phyloP scores from a whole-genome alignment of 2,113 vertebrate genomes.

The Phasianus colchicus region DNA sequence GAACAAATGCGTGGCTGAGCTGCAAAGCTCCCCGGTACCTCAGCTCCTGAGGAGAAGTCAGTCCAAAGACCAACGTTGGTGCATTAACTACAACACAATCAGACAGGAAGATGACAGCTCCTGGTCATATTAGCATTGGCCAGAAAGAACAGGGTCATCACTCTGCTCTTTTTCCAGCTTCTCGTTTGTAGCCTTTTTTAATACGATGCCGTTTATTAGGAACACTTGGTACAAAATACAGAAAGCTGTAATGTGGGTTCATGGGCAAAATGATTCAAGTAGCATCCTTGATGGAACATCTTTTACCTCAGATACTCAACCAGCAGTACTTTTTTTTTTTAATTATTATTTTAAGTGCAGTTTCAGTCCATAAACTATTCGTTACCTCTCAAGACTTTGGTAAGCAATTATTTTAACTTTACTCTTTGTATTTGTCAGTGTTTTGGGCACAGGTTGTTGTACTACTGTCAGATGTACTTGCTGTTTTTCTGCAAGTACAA shows the following conservation, averaged over 20 bases:
- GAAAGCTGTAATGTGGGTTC: slow-evolving; percentile 70
- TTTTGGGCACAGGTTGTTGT: slow-evolving; percentile 87
- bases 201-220: slow-evolving; percentile 63
- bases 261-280: slow-evolving; percentile 78
- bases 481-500: slow-evolving; percentile 84
- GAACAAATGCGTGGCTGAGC: too few species aligned
- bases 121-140: not conserved
- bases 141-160: not conserved
- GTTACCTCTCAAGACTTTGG: slow-evolving; percentile 84
- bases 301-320: slow-evolving; percentile 92
- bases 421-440: slow-evolving; percentile 82
- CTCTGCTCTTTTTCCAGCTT: slow-evolving; percentile 51
- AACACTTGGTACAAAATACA: slow-evolving; percentile 76
- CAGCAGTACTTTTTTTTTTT: slow-evolving; percentile 81
- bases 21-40: too few species aligned
- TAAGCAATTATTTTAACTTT: slow-evolving; percentile 82
- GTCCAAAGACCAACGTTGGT: too few species aligned
- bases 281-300: slow-evolving; percentile 80
- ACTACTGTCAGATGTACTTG: slow-evolving; percentile 85
- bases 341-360: slow-evolving; percentile 26
- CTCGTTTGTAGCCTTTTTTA: slow-evolving; percentile 67
- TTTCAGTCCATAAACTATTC: slow-evolving; percentile 79
- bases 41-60: too few species aligned
- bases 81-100: not conserved
- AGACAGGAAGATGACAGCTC: not conserved